Conservation (phyloP, 1,140 invertebrate species). For the Drosophila parvula region DNA sequence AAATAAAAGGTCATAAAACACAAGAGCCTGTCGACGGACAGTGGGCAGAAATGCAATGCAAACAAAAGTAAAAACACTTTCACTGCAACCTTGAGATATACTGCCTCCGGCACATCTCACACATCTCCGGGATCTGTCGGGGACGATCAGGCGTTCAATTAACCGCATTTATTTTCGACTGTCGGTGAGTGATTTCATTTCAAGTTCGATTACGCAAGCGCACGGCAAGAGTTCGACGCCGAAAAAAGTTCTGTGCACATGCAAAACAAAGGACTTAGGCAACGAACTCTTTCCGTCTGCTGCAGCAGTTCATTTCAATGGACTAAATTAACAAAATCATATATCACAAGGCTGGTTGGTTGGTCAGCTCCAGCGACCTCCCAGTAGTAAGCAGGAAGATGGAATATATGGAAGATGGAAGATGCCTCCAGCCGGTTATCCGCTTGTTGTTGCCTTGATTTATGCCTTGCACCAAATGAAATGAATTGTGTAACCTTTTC, state of each 20-base stretch:
- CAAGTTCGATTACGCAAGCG: conserved; percentile 71
- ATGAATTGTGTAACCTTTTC: conserved; percentile 81
- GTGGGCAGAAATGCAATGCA: conserved; percentile 33
- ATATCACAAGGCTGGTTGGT: conserved; percentile 61
- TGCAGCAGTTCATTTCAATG: conserved; percentile 56
- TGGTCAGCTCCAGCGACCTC: conserved; percentile 56
- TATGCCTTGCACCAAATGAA: conserved; percentile 81
- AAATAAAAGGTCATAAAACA: conserved; percentile 58
- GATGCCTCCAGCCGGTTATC: conserved; percentile 46
- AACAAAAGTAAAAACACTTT: conserved; percentile 81
- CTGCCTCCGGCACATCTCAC: conserved; percentile 19
- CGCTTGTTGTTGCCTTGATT: conserved; percentile 78
- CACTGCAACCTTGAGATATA: conserved; percentile 78
- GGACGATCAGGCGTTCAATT: conserved; percentile 55
- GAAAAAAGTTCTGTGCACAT: conserved; percentile 57
- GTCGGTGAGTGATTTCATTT: conserved; percentile 56
- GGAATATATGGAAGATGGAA: conserved; percentile 31
- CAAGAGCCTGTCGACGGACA: conserved; percentile 4
- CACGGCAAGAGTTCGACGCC: background rate
- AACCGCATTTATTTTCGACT: conserved; percentile 65
- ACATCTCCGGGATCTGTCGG: conserved; percentile 40
- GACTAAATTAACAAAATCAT: conserved; percentile 79
- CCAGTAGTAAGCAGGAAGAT: conserved; percentile 58
- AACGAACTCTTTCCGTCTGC: conserved; percentile 60
- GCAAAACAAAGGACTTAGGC: conserved; percentile 68